Evolutionary conservation across 2,113 vertebrate genomes (phyloP).

Genomic region (Paraplagusia blochii): DNA sequence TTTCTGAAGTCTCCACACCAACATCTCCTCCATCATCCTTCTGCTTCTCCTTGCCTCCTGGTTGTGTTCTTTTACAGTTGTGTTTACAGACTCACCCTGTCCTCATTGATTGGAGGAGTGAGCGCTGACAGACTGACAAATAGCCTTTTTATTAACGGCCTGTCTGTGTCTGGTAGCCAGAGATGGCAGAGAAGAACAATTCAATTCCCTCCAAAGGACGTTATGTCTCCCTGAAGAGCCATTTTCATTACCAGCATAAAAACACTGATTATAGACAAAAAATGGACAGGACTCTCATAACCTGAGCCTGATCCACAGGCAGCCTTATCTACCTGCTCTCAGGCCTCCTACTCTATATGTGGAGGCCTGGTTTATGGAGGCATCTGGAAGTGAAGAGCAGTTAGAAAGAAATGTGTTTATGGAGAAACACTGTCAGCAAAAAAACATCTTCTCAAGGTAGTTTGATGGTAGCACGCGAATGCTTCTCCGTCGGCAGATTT

Average conservation of each 20-base stretch:
- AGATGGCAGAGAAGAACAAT: slow-evolving; percentile 60
- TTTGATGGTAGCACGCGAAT: too few species aligned
- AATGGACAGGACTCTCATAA: slow-evolving; percentile 37
- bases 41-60: slow-evolving; percentile 1
- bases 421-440: too few species aligned
- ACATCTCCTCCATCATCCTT: not conserved
- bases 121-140: slow-evolving; percentile 66
- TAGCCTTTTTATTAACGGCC: slow-evolving; percentile 67
- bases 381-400: not conserved
- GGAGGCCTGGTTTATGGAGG: not conserved
- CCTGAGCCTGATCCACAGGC: slow-evolving; percentile 1
- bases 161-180: slow-evolving; percentile 61
- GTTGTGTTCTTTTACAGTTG: slow-evolving; percentile 16
- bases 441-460: too few species aligned
- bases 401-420: not conserved
- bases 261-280: slow-evolving; percentile 61
- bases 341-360: not conserved
- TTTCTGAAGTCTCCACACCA: too few species aligned
- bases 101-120: slow-evolving; percentile 58
- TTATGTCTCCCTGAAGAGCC: slow-evolving; percentile 57
- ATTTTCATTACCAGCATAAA: slow-evolving; percentile 61
- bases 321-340: slow-evolving; percentile 6
- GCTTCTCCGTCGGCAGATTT: too few species aligned
- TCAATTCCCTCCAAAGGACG: slow-evolving; percentile 56
- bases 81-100: slow-evolving; percentile 33